Evolutionary conservation across 2,888 invertebrate species (phyloP).

Genomic region (Torymus auratus): DNA sequence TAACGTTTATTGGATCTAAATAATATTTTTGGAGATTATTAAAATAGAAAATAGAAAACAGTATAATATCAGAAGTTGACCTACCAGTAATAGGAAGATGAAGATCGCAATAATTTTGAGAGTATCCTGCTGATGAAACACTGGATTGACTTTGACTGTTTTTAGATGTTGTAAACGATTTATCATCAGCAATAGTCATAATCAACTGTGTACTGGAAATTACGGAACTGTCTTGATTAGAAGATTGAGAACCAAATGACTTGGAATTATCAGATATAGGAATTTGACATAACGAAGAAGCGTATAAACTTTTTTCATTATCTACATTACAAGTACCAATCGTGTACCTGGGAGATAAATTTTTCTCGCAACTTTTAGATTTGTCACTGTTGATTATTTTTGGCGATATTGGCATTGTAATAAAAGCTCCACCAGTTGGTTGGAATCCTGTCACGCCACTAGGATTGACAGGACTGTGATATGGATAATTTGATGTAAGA

Average conservation of each 20-base stretch:
- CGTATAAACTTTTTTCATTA: slow-evolving; percentile 5
- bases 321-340: slow-evolving; percentile 22
- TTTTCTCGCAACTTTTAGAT: slow-evolving; percentile 62
- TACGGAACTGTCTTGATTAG: too few relatives aligned
- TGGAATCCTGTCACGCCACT: slow-evolving; percentile 92
- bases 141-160: slow-evolving; percentile 28
- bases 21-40: not conserved
- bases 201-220: slow-evolving; percentile 66
- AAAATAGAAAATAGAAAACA: not conserved
- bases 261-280: too few relatives aligned
- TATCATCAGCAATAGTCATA: slow-evolving; percentile 73
- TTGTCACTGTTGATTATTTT: slow-evolving; percentile 74
- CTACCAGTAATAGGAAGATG: slow-evolving; percentile 19
- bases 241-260: too few relatives aligned
- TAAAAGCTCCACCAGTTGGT: slow-evolving; percentile 95
- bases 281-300: too few relatives aligned
- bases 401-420: slow-evolving; percentile 86
- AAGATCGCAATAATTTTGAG: slow-evolving; percentile 35
- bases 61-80: not conserved
- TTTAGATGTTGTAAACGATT: slow-evolving; percentile 60
- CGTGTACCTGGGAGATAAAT: slow-evolving; percentile 7
- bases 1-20: slow-evolving; percentile 29
- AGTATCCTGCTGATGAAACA: not conserved
- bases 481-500: slow-evolving; percentile 79
- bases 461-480: slow-evolving; percentile 86